Evolutionary conservation across 2,888 invertebrate species (phyloP).

Genomic region (Adela reaumurella): DNA sequence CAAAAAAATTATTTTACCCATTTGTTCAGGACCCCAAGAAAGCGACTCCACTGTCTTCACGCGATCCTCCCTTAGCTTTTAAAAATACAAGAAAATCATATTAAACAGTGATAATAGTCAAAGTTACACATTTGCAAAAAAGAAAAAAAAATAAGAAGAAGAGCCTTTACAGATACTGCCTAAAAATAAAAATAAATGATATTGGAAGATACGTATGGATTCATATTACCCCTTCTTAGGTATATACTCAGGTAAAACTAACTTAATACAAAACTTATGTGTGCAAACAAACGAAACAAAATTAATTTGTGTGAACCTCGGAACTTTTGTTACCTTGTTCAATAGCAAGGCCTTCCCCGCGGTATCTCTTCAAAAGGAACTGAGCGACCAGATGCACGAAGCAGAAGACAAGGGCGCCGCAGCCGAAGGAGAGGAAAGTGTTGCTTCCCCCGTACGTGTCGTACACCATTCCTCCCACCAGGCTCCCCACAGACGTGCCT

Average conservation of each 20-base stretch:
- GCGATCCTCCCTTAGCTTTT: background rate
- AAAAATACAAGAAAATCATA: background rate
- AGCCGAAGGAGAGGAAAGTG: slow-evolving; percentile 71
- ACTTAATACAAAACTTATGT: background rate
- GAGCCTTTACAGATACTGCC: too few relatives aligned
- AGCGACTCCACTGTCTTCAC: background rate
- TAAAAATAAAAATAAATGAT: too few relatives aligned
- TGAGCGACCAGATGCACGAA: slow-evolving; percentile 57
- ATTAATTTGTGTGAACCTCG: background rate
- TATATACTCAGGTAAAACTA: too few relatives aligned
- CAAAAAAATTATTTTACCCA: background rate
- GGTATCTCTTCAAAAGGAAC: slow-evolving; percentile 15
- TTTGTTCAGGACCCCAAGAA: background rate
- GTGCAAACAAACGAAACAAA: too few relatives aligned
- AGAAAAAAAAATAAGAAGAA: too few relatives aligned
- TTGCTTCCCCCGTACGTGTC: slow-evolving; percentile 60
- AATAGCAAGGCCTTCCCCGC: background rate
- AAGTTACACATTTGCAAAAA: too few relatives aligned
- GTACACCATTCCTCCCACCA: slow-evolving; percentile 71
- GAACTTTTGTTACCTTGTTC: slow-evolving; percentile 4
- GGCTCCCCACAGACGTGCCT: slow-evolving; percentile 76
- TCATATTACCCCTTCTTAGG: too few relatives aligned
- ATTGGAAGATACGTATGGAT: too few relatives aligned
- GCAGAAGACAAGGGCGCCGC: slow-evolving; percentile 61
- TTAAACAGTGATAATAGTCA: too few relatives aligned